phyloP scores from a whole-genome alignment of 2,888 invertebrate species.

The Brachyopa scutellaris region DNA sequence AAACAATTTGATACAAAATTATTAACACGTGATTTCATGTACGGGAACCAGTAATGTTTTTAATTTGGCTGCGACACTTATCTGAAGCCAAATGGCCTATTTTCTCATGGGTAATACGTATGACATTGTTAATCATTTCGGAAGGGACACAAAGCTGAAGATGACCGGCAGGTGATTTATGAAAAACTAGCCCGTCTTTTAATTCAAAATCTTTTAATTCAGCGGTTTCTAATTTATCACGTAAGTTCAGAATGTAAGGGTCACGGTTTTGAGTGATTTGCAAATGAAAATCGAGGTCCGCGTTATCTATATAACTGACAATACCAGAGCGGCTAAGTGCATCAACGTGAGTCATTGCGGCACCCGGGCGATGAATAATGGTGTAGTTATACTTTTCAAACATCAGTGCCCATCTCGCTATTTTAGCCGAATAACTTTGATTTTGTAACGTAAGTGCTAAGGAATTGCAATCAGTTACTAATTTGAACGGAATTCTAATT shows the following conservation, averaged over 20 bases:
- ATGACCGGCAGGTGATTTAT: too few species aligned
- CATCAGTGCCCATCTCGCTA: conserved; percentile 65
- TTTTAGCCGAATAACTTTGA: conserved; percentile 71
- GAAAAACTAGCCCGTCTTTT: too few species aligned
- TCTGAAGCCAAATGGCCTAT: neutral
- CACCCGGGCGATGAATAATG: conserved; percentile 66
- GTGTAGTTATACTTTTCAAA: conserved; percentile 69
- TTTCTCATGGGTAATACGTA: neutral
- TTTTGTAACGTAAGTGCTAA: conserved; percentile 68
- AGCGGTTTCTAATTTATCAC: too few species aligned
- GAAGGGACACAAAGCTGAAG: conserved; percentile 1
- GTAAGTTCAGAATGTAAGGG: neutral
- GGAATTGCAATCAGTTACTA: conserved; percentile 74
- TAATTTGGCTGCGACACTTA: neutral
- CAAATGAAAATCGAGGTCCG: neutral
- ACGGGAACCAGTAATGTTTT: neutral
- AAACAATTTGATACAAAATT: neutral
- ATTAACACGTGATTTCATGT: neutral
- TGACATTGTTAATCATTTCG: neutral
- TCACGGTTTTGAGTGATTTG: neutral
- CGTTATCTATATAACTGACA: too few species aligned
- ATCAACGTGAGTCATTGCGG: conserved; percentile 76
- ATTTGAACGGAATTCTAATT: conserved; percentile 72
- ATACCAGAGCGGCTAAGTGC: conserved; percentile 76
- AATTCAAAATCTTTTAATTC: neutral